Percentiles rank a stretch among this genome's conserved stretches.
Evolutionary conservation across 2,797 vertebrate species (phyloP).

Genomic region (Phylloscopus collybita): DNA sequence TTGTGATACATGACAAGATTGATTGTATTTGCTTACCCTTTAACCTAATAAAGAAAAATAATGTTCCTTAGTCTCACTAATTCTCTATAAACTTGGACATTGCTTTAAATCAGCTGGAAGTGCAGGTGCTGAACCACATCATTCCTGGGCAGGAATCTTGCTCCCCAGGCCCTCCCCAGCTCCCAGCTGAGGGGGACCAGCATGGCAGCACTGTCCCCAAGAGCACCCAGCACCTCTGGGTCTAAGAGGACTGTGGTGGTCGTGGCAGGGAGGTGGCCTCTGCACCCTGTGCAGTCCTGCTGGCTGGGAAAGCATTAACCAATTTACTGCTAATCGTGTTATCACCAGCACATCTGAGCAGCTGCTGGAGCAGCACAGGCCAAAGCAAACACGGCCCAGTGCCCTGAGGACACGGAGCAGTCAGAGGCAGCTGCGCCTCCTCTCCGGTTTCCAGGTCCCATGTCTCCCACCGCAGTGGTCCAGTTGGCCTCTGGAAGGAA

Average conservation of each 20-base stretch:
- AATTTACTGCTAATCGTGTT: constrained; percentile 61
- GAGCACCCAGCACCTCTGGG: neutral
- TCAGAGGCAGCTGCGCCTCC: neutral
- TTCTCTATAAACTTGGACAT: constrained; percentile 27
- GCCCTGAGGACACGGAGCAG: constrained; percentile 2
- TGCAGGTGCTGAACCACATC: neutral
- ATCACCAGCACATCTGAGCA: constrained; percentile 58
- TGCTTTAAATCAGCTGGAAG: constrained; percentile 47
- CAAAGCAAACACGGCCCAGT: constrained; percentile 49
- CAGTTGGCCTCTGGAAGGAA: neutral
- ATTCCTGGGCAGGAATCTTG: neutral
- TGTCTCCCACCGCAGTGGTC: neutral
- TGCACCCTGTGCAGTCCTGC: neutral
- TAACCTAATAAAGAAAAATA: constrained; percentile 72
- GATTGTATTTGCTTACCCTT: constrained; percentile 73
- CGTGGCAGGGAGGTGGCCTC: neutral
- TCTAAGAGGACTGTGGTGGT: neutral
- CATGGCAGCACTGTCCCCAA: neutral
- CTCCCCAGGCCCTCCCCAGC: neutral
- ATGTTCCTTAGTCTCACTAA: constrained; percentile 41
- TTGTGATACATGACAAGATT: constrained; percentile 68
- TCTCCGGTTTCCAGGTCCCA: constrained; percentile 6
- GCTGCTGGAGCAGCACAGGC: constrained; percentile 53
- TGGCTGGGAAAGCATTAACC: constrained; percentile 55
- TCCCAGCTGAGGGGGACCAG: neutral